Evolutionary conservation across 2,113 vertebrate species (phyloP).

Genomic region (Nasalis larvatus): DNA sequence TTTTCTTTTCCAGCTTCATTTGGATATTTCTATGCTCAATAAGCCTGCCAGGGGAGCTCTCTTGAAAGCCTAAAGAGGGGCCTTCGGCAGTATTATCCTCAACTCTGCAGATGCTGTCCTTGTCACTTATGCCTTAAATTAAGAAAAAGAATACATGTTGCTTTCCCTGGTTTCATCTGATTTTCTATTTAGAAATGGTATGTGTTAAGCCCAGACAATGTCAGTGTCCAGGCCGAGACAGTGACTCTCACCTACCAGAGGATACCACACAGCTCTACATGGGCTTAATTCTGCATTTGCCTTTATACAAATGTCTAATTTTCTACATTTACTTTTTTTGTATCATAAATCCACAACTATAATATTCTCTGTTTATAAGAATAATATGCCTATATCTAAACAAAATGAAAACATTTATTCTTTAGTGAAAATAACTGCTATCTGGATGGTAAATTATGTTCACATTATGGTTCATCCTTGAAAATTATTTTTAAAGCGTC

Average conservation of each 20-base stretch:
- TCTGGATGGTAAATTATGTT: slow-evolving; percentile 38
- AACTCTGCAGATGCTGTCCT: background rate
- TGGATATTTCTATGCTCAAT: background rate
- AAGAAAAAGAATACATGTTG: background rate
- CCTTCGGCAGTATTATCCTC: background rate
- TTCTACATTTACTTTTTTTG: background rate
- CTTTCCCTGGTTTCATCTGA: background rate
- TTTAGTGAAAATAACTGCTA: slow-evolving; percentile 40
- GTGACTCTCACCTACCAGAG: background rate
- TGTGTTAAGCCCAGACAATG: background rate
- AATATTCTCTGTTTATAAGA: background rate
- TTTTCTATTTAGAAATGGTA: background rate
- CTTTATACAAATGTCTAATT: background rate
- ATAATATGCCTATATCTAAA: slow-evolving; percentile 41
- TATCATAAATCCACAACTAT: background rate
- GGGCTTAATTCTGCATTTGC: background rate
- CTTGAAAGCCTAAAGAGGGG: background rate
- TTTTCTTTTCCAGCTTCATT: background rate
- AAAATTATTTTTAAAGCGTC: slow-evolving; percentile 44
- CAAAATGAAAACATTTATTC: slow-evolving; percentile 49
- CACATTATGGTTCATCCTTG: background rate
- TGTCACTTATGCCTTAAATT: background rate
- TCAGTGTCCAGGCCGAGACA: background rate
- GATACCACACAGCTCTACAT: background rate
- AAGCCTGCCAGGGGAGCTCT: background rate